Conservation (phyloP, 2,888 invertebrate genomes). For the Tetragonisca angustula region DNA sequence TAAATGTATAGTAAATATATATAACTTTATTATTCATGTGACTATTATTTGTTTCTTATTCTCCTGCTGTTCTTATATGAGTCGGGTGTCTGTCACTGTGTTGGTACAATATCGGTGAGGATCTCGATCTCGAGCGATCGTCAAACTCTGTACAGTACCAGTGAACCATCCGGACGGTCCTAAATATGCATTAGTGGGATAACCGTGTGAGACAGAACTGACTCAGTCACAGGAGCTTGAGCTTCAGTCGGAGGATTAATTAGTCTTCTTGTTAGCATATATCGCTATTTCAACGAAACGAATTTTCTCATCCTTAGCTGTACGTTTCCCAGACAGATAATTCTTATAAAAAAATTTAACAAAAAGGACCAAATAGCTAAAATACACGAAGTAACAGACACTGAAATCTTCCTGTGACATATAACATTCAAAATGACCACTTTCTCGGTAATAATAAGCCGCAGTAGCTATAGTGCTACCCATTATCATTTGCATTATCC, state of each 20-base stretch:
- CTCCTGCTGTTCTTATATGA: too few relatives aligned
- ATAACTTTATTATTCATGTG: too few relatives aligned
- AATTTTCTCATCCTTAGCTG: background rate
- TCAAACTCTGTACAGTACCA: too few relatives aligned
- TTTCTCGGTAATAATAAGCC: background rate
- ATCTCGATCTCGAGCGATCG: too few relatives aligned
- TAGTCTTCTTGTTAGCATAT: accelerated
- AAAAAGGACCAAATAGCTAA: background rate
- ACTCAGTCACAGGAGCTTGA: too few relatives aligned
- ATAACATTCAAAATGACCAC: background rate
- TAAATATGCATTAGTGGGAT: too few relatives aligned
- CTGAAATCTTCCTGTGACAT: accelerated
- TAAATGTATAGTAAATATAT: too few relatives aligned
- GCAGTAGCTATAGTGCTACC: background rate
- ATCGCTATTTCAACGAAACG: background rate
- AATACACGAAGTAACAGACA: background rate
- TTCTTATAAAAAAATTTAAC: background rate
- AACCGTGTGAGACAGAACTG: too few relatives aligned
- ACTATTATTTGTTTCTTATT: too few relatives aligned
- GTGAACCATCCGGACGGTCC: too few relatives aligned
- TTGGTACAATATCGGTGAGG: too few relatives aligned
- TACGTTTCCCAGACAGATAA: background rate
- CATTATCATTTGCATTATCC: background rate
- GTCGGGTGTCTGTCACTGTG: too few relatives aligned
- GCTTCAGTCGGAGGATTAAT: background rate